phyloP scores from a whole-genome alignment of 2,113 vertebrate genomes.

The Trematomus loennbergii region DNA sequence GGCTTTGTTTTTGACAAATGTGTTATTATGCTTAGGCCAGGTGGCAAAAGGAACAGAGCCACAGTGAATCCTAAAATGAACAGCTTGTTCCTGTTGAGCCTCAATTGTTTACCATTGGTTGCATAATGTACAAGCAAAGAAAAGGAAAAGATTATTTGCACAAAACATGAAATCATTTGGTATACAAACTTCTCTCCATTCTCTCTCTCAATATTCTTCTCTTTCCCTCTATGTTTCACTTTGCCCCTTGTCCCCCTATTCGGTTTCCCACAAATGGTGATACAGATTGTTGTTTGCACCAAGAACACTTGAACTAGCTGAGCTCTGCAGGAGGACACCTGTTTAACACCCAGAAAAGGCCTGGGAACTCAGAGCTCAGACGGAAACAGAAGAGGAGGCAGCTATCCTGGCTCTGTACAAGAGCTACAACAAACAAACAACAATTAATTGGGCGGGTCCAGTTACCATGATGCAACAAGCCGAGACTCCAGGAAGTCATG shows the following conservation, averaged over 20 bases:
- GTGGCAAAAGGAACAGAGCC: not conserved
- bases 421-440: not conserved
- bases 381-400: not conserved
- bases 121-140: constrained; percentile 26
- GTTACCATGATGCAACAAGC: not conserved
- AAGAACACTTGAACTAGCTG: constrained; percentile 78
- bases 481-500: not conserved
- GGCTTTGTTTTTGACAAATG: constrained; percentile 3
- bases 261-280: constrained; percentile 53
- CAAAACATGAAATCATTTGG: constrained; percentile 1
- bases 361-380: constrained; percentile 38
- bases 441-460: not conserved
- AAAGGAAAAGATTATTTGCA: constrained; percentile 19
- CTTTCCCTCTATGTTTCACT: not conserved
- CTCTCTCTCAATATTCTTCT: not conserved
- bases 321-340: constrained; percentile 74
- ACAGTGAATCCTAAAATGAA: constrained; percentile 5
- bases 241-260: not conserved
- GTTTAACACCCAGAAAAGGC: constrained; percentile 58
- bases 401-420: not conserved
- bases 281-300: constrained; percentile 70
- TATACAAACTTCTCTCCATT: constrained; percentile 13
- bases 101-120: constrained; percentile 30
- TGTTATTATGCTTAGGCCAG: not conserved
- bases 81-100: constrained; percentile 2